Percentiles rank a stretch among this genome's conserved stretches.
These are phyloP conservation scores for Chesias legatella DNA, from an alignment of 2,888 invertebrate species.

Conservation along the genomic window DNA sequence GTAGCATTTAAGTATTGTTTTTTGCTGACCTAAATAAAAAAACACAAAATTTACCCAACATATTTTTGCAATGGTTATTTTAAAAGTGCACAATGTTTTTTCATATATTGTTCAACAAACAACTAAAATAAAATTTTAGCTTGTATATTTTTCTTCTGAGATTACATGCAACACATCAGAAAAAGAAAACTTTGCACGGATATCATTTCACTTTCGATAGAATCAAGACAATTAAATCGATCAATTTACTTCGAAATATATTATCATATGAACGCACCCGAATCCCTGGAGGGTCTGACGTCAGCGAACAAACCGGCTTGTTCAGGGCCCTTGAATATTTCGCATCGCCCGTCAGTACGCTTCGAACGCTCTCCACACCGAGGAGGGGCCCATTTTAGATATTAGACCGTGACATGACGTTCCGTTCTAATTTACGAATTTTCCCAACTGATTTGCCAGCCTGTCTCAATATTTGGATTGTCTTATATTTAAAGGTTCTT, in stretches of 20 bases:
- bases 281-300: conserved; percentile 40
- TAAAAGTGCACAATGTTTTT: too few species aligned
- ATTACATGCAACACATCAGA: too few species aligned
- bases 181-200: too few species aligned
- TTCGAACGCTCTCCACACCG: conserved; percentile 45
- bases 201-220: conserved; percentile 7
- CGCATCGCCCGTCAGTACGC: conserved; percentile 43
- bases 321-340: conserved; percentile 50
- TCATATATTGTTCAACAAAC: too few species aligned
- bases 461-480: conserved; percentile 4
- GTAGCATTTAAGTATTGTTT: too few species aligned
- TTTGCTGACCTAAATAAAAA: too few species aligned
- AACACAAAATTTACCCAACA: too few species aligned
- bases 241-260: conserved; percentile 9
- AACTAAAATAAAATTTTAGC: too few species aligned
- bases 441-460: conserved; percentile 8
- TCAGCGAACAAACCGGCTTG: conserved; percentile 48
- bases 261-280: conserved; percentile 29
- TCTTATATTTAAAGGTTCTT: conserved; percentile 12
- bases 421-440: conserved; percentile 22
- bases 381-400: conserved; percentile 53
- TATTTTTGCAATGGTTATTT: too few species aligned
- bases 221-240: conserved; percentile 8
- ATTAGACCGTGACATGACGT: conserved; percentile 37
- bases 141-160: too few species aligned